Base-by-base conservation (phyloP, 1,140 invertebrate species). In the Cylas formicarius region DNA sequence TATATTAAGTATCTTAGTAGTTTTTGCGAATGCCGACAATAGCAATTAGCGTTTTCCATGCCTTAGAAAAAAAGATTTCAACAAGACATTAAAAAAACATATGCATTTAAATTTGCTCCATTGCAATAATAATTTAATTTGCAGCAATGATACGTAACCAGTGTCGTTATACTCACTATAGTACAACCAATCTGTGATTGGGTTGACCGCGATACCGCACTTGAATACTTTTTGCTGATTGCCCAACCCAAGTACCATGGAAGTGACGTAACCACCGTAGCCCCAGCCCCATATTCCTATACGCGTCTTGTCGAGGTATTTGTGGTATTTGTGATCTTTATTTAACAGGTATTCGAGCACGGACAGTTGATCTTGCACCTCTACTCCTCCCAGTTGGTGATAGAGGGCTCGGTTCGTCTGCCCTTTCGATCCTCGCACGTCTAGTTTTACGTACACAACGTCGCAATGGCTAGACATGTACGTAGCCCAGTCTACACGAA, bases 281-380 rank as follows among this genome's bases (percentile, higher is more conserved):
- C 90, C 90, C 89, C 89, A 90, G n/a, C 92, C 92, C 89, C 88
- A 94, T 29, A 96, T 80, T 1, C 86, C 89, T 21, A 94, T 84
- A 46, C 87, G 78, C 2, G 81, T 82, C 52, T 82, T 78, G 62
- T 96, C 90, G 52, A 96, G 73, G 67, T 84, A 95, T 59, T 84
- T 84, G 44, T 84, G 73, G 24, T 48, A 48, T 21, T 48, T 48
- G 22, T 47, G 28, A 21, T 48, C 46, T 10, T 78, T 83, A 27
- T 90, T 79, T 55, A 89, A 69, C 48, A 93, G 77, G 66, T 88
- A 80, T 80, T 77, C 80, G 53, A 90, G 74, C 49, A 88, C 90
- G 53, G 80, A 81, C 19, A 48, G 22, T 19, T 48, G 46, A 42
- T 48, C 46, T 48, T 48, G 36, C 6, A 48, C 46, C 67, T 96